A percentile compares a stretch with the other conserved stretches of the same genome.
Evolutionary conservation across 2,888 invertebrate species (phyloP).

Genomic region (Andrena marginata): DNA sequence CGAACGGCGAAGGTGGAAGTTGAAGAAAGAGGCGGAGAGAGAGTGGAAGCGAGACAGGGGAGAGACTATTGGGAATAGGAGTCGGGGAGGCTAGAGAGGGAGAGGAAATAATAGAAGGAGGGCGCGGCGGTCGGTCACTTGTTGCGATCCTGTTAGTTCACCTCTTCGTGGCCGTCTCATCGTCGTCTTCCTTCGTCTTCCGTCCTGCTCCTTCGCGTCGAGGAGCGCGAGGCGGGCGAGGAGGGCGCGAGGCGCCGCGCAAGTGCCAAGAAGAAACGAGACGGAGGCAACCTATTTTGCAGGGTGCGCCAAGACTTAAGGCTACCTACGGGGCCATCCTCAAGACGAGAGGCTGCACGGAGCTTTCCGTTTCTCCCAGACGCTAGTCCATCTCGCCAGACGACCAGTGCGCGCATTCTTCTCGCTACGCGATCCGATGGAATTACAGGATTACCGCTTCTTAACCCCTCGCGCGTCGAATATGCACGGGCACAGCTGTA

Average conservation of each 20-base stretch:
- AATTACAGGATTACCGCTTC: too few relatives aligned
- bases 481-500: too few relatives aligned
- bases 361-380: conserved; percentile 9
- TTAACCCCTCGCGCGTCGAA: too few relatives aligned
- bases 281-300: conserved; percentile 44
- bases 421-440: not conserved
- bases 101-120: conserved; percentile 77
- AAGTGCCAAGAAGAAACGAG: conserved; percentile 10
- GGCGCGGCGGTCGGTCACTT: conserved; percentile 81
- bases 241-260: conserved; percentile 22
- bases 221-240: conserved; percentile 28
- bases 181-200: conserved; percentile 52
- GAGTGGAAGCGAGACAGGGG: conserved; percentile 40
- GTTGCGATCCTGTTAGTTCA: conserved; percentile 83
- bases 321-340: conserved; percentile 13
- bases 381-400: conserved; percentile 4
- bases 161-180: conserved; percentile 75
- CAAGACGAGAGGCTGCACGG: not conserved
- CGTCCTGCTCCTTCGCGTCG: conserved; percentile 27
- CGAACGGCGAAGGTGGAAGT: conserved; percentile 26
- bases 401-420: not conserved
- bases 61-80: conserved; percentile 58
- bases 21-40: conserved; percentile 51
- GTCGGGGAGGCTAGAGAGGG: conserved; percentile 44
- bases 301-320: conserved; percentile 29